These are phyloP conservation scores for Dermochelys coriacea DNA, from an alignment of 2,797 vertebrate species.

Conservation along the genomic window DNA sequence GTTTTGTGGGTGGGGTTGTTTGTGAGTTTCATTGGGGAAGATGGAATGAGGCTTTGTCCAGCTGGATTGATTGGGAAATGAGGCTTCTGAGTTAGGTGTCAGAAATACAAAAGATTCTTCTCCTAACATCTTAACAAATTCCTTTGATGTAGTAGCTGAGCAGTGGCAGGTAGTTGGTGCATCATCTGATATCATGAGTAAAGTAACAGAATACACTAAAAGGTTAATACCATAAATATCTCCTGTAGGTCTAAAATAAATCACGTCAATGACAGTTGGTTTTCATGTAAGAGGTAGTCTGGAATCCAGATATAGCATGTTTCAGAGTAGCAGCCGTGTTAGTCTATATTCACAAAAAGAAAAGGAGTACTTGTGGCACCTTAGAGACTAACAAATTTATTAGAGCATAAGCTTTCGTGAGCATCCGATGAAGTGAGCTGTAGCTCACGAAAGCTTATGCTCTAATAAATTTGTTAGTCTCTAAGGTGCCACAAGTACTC, in stretches of 20 bases:
- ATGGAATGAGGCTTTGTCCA: neutral
- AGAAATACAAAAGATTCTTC: no score
- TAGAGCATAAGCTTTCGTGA: no score
- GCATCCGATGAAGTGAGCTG: no score
- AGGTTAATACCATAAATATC: neutral
- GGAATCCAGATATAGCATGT: neutral
- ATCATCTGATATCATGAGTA: neutral
- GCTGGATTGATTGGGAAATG: neutral
- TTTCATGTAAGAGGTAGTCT: neutral
- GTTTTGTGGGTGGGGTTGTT: neutral
- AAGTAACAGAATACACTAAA: neutral
- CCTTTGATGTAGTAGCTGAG: constrained; percentile 22
- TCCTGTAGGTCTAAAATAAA: neutral
- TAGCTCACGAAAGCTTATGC: no score
- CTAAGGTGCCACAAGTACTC: no score
- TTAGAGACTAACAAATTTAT: no score
- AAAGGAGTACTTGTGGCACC: no score
- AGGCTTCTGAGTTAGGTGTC: neutral
- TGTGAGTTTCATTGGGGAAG: neutral
- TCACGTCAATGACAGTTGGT: neutral
- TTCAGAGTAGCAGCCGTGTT: no score
- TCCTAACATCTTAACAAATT: neutral
- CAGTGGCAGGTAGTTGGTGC: neutral
- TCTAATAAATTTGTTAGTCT: no score
- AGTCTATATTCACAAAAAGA: no score